These are phyloP conservation scores for Chaetops frenatus DNA, from an alignment of 2,113 vertebrate genomes.

Conservation along the genomic window DNA sequence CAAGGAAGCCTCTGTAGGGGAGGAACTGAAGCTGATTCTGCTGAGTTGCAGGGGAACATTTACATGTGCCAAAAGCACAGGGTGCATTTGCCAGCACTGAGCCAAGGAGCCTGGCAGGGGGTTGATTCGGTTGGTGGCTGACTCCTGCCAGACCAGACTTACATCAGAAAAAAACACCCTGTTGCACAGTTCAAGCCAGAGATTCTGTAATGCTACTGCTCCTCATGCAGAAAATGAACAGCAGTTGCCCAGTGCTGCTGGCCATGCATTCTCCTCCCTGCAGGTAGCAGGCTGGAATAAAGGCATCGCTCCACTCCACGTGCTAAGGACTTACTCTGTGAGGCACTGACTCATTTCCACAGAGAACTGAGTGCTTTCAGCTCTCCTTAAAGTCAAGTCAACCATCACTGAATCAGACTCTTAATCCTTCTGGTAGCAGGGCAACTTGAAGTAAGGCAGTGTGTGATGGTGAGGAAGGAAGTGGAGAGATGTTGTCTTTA, in stretches of 20 bases:
- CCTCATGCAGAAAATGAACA: neutral
- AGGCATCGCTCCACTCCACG: neutral
- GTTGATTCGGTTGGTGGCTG: neutral
- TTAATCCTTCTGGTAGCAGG: neutral
- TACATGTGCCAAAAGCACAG: fast-evolving
- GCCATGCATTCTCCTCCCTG: neutral
- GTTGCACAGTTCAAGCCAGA: neutral
- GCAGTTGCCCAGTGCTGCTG: neutral
- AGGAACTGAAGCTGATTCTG: neutral
- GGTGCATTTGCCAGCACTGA: neutral
- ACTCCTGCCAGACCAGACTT: neutral
- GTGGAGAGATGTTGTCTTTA: neutral
- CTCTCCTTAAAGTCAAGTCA: neutral
- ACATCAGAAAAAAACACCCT: neutral
- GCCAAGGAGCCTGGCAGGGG: neutral
- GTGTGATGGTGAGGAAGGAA: neutral
- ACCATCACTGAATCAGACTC: neutral
- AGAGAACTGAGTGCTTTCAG: neutral
- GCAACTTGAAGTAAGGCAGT: neutral
- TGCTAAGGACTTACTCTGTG: neutral
- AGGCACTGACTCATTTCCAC: neutral
- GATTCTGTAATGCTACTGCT: neutral
- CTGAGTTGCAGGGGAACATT: neutral
- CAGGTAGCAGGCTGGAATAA: neutral
- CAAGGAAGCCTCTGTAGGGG: neutral